phyloP scores from a whole-genome alignment of 1,140 invertebrate species.

The Elysia chlorotica region DNA sequence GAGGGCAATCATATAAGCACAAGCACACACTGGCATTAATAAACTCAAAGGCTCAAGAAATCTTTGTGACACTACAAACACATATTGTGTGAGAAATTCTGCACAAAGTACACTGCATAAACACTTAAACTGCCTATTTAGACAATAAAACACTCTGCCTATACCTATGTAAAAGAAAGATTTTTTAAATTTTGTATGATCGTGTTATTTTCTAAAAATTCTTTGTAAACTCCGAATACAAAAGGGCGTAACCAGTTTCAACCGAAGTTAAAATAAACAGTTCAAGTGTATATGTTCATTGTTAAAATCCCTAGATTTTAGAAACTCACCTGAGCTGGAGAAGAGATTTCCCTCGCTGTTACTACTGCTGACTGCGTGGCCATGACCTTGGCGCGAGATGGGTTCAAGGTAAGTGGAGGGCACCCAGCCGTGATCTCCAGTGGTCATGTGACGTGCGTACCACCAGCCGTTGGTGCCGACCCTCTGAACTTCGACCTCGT shows the following conservation, averaged over 20 bases:
- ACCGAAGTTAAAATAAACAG: neutral
- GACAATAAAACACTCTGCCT: neutral
- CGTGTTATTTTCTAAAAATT: neutral
- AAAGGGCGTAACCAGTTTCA: neutral
- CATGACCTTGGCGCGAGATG: neutral
- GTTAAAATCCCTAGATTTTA: neutral
- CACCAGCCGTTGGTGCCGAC: conserved; percentile 95
- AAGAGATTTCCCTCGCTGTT: no score
- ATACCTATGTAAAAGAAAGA: neutral
- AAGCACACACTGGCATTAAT: neutral
- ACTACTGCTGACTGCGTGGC: no score
- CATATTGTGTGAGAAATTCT: neutral
- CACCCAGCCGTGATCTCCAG: conserved; percentile 85
- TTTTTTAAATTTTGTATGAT: neutral
- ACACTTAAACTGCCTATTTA: neutral
- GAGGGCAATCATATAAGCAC: neutral
- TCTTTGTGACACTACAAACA: no score
- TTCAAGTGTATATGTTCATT: no score
- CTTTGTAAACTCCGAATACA: neutral
- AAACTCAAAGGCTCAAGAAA: neutral
- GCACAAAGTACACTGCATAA: neutral
- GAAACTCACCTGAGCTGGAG: conserved; percentile 28
- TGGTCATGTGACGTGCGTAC: conserved; percentile 82
- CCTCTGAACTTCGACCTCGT: conserved; percentile 80
- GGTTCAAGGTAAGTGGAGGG: conserved; percentile 90